Evolutionary conservation across 2,113 vertebrate genomes (phyloP), one percentile per base, ranked within the genome.

Genomic region (Gallinago paraguaiae): DNA sequence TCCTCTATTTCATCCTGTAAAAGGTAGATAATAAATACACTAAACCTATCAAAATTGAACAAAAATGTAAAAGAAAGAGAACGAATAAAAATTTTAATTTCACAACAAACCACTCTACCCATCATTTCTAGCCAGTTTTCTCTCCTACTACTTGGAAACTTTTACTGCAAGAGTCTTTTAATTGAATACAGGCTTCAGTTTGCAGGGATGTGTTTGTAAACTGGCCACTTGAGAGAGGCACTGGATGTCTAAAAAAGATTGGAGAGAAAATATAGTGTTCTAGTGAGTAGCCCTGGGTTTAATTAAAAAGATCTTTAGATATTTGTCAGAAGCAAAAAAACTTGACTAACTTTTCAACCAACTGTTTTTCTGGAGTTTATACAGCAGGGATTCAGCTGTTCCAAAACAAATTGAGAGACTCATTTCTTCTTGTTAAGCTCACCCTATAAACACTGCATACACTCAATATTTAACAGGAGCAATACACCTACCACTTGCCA

Each of bases 261-360:
- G 61, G 61, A 70, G n/a, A 70, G 46, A 78, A 93, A 91, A 79
- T 82, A 69, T 1, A 53, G 4, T 89, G 41, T 84, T 87, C 74
- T 63, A 28, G 28, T 59, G n/a, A 53, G 51, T 56, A 94, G 74
- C 48, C 53, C 43, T 71, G 61, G 67, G 46, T 82, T 85, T 87
- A 95, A 75, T 94, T 79, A 82, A 91, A 94, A 87, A 87, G 45
- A 78, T 60, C 23, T 90, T 90, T 68, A 76, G 22, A 60, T 33
- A 24, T 82, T 69, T 72, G 12, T 80, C 17, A 6, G 61, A 89
- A 84, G 16, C 3, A 71, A 37, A 86, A 93, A 65, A 33, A 15
- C 46, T 41, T 68, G 13, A 54, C 30, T 60, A 76, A 54, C 39
- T 82, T 71, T 87, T 51, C 65, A 79, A 63, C 13, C 11, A 84